A percentile compares a stretch with the other conserved stretches of the same genome.
These are phyloP conservation scores for Brachionus angularis DNA, from an alignment of 1,140 invertebrate species.

Conservation along the genomic window DNA sequence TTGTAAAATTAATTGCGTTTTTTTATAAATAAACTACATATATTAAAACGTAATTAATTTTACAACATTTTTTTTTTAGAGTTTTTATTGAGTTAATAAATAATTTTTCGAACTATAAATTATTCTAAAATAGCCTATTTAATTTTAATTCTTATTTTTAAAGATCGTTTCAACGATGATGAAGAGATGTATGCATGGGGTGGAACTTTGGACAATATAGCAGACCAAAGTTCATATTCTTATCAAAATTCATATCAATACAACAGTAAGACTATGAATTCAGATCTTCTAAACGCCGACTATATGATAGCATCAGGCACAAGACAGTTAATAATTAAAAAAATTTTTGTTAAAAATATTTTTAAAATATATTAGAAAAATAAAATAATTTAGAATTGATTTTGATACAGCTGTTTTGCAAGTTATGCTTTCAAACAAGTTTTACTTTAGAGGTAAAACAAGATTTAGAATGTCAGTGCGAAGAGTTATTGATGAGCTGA, in stretches of 20 bases:
- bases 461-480: conserved; percentile 41
- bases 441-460: conserved; percentile 13
- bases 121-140: too few relatives aligned
- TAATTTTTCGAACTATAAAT: too few relatives aligned
- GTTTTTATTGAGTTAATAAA: too few relatives aligned
- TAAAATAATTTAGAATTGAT: conserved; percentile 42
- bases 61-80: too few relatives aligned
- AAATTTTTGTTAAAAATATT: too few relatives aligned
- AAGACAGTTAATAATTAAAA: neutral
- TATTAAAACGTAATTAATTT: too few relatives aligned
- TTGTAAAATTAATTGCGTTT: too few relatives aligned
- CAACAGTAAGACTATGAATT: neutral
- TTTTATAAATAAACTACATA: too few relatives aligned
- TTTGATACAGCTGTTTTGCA: conserved; percentile 12
- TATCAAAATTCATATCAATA: conserved; percentile 20
- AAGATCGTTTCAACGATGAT: conserved; percentile 14
- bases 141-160: neutral
- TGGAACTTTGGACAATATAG: conserved; percentile 3
- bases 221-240: conserved; percentile 6
- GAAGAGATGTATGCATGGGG: conserved; percentile 30
- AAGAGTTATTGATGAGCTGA: conserved; percentile 26
- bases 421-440: conserved; percentile 17
- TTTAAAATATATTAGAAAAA: too few relatives aligned
- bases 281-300: conserved; percentile 14
- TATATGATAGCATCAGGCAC: conserved; percentile 1